Base-by-base conservation (phyloP, 2,113 vertebrate genomes). In the Dromaius novaehollandiae region DNA sequence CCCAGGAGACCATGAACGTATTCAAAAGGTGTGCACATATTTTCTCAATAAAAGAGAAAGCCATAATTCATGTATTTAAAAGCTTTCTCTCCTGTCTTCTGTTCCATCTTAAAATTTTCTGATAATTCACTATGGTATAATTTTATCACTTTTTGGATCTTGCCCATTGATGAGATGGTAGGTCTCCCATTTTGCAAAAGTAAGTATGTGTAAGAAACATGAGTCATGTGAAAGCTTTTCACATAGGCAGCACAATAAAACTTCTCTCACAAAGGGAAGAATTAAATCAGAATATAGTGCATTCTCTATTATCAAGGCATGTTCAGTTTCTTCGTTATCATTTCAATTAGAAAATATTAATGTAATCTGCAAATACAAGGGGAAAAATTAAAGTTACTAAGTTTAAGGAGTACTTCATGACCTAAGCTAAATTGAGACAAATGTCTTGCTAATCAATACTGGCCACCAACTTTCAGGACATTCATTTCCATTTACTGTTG, bases 311-410 rank as follows among this genome's bases (percentile, higher is more conserved):
- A 91, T 16, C 46, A 80, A 87, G 53, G 24, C 91, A 94, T 34
- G 78, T 82, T 95, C 73, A 55, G 28, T 50, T 84, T 82, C 83
- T 84, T 96, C 79, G 66, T 95, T 94, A 94, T 81, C 40, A 91
- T 81, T 96, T 95, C 71, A 94, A 94, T 95, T 91, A 90, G 85
- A 85, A 93, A 97, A 94, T 91, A 97, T 82, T 91, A 95, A 96
- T 78, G 42, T 56, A 95, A 96, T 94, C 71, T 94, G 40, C 20
- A 93, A 94, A 95, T 78, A 78, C 68, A 93, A 80, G 50, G 13
- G 68, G 60, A 48, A 75, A 95, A 94, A 95, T 50, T 85, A 63
- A 94, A 97, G 85, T 84, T 51, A 78, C 64, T 60, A 71, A 56
- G 17, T 91, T 86, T 74, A 92, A 95, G 56, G 73, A 91, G 79